Evolutionary conservation across 2,797 vertebrate genomes (phyloP).

Genomic region (Oreonectes daqikongensis): DNA sequence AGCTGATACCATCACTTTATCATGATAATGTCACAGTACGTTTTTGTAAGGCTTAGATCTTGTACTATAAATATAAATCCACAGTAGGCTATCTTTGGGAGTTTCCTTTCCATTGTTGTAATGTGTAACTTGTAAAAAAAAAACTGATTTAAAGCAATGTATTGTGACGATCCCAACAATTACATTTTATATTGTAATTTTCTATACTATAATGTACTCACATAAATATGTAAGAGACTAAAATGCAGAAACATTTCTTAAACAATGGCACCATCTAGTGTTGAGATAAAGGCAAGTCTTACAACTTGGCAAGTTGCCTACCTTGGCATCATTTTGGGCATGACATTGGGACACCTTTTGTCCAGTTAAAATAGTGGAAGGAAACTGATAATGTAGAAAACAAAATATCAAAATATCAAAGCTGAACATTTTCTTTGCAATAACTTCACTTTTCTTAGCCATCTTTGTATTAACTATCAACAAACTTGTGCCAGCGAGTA

Average conservation of each 20-base stretch:
- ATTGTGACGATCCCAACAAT: not conserved
- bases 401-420: too few relatives aligned
- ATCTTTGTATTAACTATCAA: too few relatives aligned
- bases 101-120: not conserved
- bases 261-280: slow-evolving; percentile 47
- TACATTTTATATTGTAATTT: not conserved
- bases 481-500: too few relatives aligned
- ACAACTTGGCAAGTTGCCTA: not conserved
- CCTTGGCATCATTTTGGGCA: not conserved
- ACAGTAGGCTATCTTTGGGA: not conserved
- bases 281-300: not conserved
- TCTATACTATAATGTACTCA: not conserved
- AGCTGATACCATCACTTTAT: not conserved
- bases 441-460: too few relatives aligned
- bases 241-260: not conserved
- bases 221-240: not conserved
- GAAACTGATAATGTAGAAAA: not conserved
- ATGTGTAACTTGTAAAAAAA: not conserved
- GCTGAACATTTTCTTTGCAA: too few relatives aligned
- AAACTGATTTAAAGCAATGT: not conserved
- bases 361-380: not conserved
- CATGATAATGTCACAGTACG: not conserved
- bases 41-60: not conserved
- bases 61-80: not conserved
- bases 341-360: not conserved